Conservation (phyloP, 2,888 invertebrate species). For the Andrena chrysosceles region DNA sequence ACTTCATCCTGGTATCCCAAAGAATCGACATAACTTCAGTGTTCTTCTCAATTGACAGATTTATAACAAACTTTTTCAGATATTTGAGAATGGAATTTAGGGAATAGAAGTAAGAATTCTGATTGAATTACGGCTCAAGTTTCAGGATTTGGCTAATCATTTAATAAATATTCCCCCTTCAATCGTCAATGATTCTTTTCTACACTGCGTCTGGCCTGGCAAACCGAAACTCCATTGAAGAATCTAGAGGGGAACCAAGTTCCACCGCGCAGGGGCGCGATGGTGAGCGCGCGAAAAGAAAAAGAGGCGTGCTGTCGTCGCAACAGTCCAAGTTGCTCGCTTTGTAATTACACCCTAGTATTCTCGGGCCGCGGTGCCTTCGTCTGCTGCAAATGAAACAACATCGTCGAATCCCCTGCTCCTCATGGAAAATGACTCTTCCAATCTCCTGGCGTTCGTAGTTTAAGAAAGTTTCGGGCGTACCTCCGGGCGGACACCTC, state of each 20-base stretch:
- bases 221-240: background rate
- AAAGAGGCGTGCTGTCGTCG: background rate
- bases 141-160: no score
- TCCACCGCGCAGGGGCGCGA: background rate
- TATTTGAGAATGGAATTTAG: no score
- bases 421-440: slow-evolving; percentile 59
- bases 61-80: no score
- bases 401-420: slow-evolving; percentile 37
- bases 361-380: slow-evolving; percentile 30
- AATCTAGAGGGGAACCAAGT: background rate
- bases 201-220: background rate
- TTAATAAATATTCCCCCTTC: no score
- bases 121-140: no score
- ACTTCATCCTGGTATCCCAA: no score
- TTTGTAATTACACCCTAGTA: slow-evolving; percentile 12
- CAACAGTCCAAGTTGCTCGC: slow-evolving; percentile 3
- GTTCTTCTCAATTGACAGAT: no score
- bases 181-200: no score
- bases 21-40: no score
- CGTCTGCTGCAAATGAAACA: slow-evolving; percentile 38
- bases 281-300: background rate
- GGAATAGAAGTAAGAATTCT: no score
- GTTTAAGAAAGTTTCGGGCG: slow-evolving; percentile 68
- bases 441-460: slow-evolving; percentile 54
- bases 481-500: slow-evolving; percentile 71